These are phyloP conservation scores for Abrostola triplasia DNA, from an alignment of 2,888 invertebrate genomes.

Conservation along the genomic window DNA sequence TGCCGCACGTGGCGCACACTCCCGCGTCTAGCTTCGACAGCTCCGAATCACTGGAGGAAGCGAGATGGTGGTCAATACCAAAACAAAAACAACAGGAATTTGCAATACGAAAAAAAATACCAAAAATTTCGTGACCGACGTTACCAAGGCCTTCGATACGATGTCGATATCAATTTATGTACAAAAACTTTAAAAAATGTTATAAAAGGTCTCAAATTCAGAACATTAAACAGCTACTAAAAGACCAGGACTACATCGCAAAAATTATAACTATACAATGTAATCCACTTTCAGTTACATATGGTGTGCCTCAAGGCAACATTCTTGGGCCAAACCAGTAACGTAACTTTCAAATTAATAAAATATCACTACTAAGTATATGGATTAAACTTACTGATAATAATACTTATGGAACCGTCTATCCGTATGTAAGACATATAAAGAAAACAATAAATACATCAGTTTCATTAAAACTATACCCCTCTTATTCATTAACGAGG, in stretches of 20 bases:
- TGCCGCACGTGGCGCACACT: conserved; percentile 90
- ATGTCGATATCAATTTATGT: no score
- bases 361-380: no score
- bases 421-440: background rate
- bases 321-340: no score
- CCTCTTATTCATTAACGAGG: no score
- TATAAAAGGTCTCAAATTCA: no score
- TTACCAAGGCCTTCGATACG: no score
- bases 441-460: background rate
- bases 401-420: background rate
- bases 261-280: background rate
- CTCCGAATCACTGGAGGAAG: conserved; percentile 40
- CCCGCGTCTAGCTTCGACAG: conserved; percentile 62
- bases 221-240: background rate
- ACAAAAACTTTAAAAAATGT: no score
- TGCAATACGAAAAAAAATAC: no score
- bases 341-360: no score
- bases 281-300: background rate
- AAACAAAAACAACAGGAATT: no score
- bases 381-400: conserved; percentile 1
- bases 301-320: background rate
- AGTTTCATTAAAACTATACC: background rate
- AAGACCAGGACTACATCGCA: background rate
- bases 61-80: background rate
- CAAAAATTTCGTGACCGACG: no score